phyloP scores from a whole-genome alignment of 2,797 vertebrate species.

The Microhierax caerulescens region DNA sequence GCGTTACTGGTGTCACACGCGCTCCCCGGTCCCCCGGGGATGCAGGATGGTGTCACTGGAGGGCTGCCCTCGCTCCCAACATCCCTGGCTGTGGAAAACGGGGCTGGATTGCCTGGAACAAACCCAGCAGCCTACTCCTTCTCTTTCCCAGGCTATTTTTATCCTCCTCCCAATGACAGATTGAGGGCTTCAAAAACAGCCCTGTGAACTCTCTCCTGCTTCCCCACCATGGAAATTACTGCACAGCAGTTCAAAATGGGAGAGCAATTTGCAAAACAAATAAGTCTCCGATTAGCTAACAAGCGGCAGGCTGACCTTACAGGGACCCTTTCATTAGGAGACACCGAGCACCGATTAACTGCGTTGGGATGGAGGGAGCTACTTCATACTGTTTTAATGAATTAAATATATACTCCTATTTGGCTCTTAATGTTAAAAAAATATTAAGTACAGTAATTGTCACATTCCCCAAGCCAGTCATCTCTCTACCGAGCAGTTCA shows the following conservation, averaged over 20 bases:
- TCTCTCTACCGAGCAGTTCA: not conserved
- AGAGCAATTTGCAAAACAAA: conserved; percentile 74
- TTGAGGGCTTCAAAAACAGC: conserved; percentile 42
- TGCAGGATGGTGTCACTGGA: not conserved
- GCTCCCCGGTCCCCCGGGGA: rapidly evolving
- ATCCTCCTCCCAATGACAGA: conserved; percentile 30
- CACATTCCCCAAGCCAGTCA: conserved; percentile 13
- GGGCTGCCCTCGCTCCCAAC: rapidly evolving
- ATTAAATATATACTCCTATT: conserved; percentile 54
- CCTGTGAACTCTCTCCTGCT: conserved; percentile 27
- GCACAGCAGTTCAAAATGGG: conserved; percentile 15
- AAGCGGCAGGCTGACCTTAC: conserved; percentile 60
- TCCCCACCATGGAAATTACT: conserved; percentile 49
- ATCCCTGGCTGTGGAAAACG: rapidly evolving
- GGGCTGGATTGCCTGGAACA: not conserved
- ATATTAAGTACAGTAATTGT: conserved; percentile 32
- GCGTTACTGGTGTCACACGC: rapidly evolving
- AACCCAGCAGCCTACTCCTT: not conserved
- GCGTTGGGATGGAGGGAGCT: conserved; percentile 21
- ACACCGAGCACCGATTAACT: conserved; percentile 58
- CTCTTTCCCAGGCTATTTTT: conserved; percentile 15
- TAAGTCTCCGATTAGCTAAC: conserved; percentile 63
- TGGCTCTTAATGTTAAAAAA: conserved; percentile 24
- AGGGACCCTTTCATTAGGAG: conserved; percentile 66
- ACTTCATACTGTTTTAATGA: conserved; percentile 47